Percentiles rank a stretch among this genome's conserved stretches.
Evolutionary conservation across 2,888 invertebrate genomes (phyloP).

Genomic region (Ophraella communa): DNA sequence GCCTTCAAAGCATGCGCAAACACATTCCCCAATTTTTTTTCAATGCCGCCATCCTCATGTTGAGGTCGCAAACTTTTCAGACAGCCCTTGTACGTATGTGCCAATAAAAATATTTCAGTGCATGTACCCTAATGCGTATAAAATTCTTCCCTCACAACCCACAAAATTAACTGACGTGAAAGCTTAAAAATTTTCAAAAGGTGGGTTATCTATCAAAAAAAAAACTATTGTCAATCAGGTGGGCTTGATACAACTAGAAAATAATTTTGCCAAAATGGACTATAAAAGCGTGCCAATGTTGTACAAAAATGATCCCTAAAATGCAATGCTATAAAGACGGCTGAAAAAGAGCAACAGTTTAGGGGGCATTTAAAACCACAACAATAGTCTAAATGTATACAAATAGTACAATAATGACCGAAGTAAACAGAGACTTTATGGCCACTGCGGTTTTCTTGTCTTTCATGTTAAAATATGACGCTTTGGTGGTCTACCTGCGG

Average conservation of each 20-base stretch:
- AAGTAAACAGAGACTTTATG: constrained; percentile 56
- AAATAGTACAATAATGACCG: constrained; percentile 58
- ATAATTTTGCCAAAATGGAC: constrained; percentile 15
- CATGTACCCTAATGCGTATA: no score
- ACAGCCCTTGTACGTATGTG: no score
- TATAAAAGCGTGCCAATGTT: constrained; percentile 21
- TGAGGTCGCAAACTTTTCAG: no score
- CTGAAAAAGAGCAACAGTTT: constrained; percentile 41
- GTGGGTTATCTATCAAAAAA: constrained; percentile 24
- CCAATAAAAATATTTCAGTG: no score
- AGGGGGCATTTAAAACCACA: constrained; percentile 46
- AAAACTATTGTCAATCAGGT: constrained; percentile 26
- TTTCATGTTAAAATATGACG: constrained; percentile 23
- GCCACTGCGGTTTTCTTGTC: constrained; percentile 52
- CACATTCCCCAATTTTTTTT: no score
- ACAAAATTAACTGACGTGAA: constrained; percentile 21
- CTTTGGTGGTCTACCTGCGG: constrained; percentile 40
- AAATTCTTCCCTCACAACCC: constrained; percentile 1
- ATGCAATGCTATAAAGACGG: background rate
- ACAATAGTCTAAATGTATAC: constrained; percentile 56
- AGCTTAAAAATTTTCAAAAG: constrained; percentile 7
- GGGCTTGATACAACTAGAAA: constrained; percentile 17
- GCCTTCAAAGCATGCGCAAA: no score
- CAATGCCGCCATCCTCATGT: no score
- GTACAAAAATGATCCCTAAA: constrained; percentile 29